Base-by-base conservation (phyloP, 2,888 invertebrate genomes). In the Diarsia rubi region DNA sequence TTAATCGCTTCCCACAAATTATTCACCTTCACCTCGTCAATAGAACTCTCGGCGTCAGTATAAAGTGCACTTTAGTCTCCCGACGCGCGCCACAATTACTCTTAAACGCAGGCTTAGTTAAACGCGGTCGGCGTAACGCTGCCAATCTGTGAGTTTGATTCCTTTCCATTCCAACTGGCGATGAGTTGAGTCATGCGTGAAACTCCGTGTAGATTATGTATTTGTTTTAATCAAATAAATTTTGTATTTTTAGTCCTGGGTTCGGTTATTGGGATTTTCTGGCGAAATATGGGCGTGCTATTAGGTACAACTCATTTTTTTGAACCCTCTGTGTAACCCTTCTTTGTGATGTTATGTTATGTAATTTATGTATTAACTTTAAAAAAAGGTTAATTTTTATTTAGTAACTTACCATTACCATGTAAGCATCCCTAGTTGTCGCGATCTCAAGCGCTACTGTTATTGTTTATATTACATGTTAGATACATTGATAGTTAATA, bases 31-130 rank as follows among this genome's bases (percentile, higher is more conserved):
- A 60, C 31, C 59, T 45, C 47, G 54, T 60, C 31, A 71, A 74
- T 83, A 31, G 44, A 68, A 45, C 49, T 54, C 62, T 65, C 45
- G 3, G 42, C 45, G 49, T 24, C 54, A 73, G 65, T 65, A 37
- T 57, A 69, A 80, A 64, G 71, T 75, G 75, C 81, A 67, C 63
- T 75, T 54, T 27, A 11, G 27, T 54, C 12, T 52, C 6, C 12
- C 60, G n/a, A 37, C 60, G n/a, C 60, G 21, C 12, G 37, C 21
- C 37, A 37, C 37, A 52, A 79, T 75, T 75, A 72, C 69, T 79
- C 16, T 68, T 83, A 64, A 73, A 73, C 49, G 27, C n/a, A 42
- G 31, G 16, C 59, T 69, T 59, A 63, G 60, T 49, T 62, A 54
- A 72, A 63, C 49, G 27, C 42, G 14, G 45, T 31, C 44, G 16